Conservation (phyloP, 2,888 invertebrate species). For the Pasiphila rectangulata region DNA sequence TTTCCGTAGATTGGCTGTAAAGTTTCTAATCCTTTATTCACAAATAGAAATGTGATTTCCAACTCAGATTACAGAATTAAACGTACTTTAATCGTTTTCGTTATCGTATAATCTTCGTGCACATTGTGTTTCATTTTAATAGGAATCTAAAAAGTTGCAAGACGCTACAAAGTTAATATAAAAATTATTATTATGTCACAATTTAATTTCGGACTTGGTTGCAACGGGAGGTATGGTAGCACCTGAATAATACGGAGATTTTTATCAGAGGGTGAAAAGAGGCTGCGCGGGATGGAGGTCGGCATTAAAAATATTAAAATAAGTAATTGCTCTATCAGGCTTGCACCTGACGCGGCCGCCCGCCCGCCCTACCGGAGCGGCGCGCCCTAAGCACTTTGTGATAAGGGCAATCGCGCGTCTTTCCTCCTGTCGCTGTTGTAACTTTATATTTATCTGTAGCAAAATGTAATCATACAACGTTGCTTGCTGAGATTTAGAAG, state of each 20-base stretch:
- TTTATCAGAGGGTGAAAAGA: conserved; percentile 53
- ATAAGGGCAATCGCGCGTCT: conserved; percentile 55
- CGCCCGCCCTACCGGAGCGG: conserved; percentile 40
- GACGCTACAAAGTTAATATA: conserved; percentile 27
- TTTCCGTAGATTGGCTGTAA: conserved; percentile 15
- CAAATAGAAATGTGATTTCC: conserved; percentile 25
- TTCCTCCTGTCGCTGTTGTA: conserved; percentile 39
- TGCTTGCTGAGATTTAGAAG: neutral
- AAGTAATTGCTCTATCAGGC: conserved; percentile 72
- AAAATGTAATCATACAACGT: conserved; percentile 31
- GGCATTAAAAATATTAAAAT: conserved; percentile 74
- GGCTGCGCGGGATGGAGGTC: conserved; percentile 47
- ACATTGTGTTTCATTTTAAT: conserved; percentile 25
- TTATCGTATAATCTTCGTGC: conserved; percentile 19
- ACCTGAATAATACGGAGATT: conserved; percentile 51
- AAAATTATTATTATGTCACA: conserved; percentile 34
- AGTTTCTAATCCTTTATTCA: conserved; percentile 21
- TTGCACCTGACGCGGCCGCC: conserved; percentile 63
- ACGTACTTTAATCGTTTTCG: conserved; percentile 22
- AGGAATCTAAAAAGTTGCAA: conserved; percentile 30
- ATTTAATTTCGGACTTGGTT: conserved; percentile 29
- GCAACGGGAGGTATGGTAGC: conserved; percentile 36
- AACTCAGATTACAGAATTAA: conserved; percentile 18
- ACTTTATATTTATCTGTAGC: conserved; percentile 34
- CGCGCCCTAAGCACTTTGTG: conserved; percentile 54